phyloP scores from a whole-genome alignment of 1,140 invertebrate species.

The Thereuonema tuberculata region DNA sequence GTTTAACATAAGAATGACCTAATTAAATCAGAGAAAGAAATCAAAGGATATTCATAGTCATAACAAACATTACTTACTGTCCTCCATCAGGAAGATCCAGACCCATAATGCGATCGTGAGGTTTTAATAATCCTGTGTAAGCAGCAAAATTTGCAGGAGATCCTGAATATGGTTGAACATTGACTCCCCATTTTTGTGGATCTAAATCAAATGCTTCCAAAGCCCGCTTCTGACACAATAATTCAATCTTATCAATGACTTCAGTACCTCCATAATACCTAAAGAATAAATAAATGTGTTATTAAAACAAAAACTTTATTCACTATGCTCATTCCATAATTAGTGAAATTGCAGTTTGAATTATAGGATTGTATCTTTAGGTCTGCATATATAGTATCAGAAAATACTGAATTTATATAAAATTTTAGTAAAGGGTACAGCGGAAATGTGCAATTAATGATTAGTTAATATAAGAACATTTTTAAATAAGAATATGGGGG shows the following conservation, averaged over 20 bases:
- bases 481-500: too few species aligned
- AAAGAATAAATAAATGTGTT: constrained; percentile 12
- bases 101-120: constrained; percentile 52
- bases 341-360: too few species aligned
- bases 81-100: constrained; percentile 50
- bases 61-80: constrained; percentile 37
- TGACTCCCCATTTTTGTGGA: constrained; percentile 48
- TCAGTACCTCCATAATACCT: constrained; percentile 56
- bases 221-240: constrained; percentile 45
- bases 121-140: constrained; percentile 41
- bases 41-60: too few species aligned
- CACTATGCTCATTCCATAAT: too few species aligned
- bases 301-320: not conserved
- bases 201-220: constrained; percentile 42
- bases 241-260: constrained; percentile 48
- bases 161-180: constrained; percentile 51
- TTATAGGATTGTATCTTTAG: too few species aligned
- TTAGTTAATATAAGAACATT: too few species aligned
- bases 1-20: too few species aligned
- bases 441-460: too few species aligned
- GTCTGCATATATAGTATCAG: too few species aligned
- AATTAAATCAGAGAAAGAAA: too few species aligned
- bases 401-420: too few species aligned
- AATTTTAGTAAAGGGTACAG: too few species aligned
- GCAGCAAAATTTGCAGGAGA: constrained; percentile 53